Evolutionary conservation across 2,113 vertebrate genomes (phyloP).

Genomic region (Mesoclemmys tuberculata): DNA sequence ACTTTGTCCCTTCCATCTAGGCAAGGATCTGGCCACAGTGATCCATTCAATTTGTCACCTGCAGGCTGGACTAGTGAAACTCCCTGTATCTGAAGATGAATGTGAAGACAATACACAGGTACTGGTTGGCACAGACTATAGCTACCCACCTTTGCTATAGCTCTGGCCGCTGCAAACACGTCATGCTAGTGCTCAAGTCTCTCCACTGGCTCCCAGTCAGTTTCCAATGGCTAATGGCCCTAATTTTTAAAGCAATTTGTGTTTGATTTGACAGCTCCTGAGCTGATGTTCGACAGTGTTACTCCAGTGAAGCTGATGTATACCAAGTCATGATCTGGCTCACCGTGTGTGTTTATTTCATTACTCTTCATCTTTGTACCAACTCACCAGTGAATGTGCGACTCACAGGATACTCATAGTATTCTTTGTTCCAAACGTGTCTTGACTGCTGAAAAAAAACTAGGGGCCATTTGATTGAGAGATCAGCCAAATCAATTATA

Average conservation of each 20-base stretch:
- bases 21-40: neutral
- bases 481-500: neutral
- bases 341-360: neutral
- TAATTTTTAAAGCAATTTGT: neutral
- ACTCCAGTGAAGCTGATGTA: neutral
- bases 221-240: neutral
- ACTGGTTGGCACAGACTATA: too few species aligned
- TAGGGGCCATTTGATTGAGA: neutral
- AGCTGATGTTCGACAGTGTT: neutral
- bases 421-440: neutral
- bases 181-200: neutral
- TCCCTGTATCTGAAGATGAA: neutral
- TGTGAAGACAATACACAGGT: neutral
- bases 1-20: neutral
- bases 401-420: neutral
- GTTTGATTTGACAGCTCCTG: neutral
- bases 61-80: neutral
- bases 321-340: neutral
- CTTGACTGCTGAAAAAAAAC: neutral
- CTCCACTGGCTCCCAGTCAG: neutral
- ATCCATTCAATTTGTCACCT: neutral
- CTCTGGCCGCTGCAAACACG: neutral
- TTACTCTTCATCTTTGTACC: fast-evolving
- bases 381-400: fast-evolving
- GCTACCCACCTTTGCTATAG: neutral